Evolutionary conservation across 2,888 invertebrate genomes (phyloP), one percentile per base, ranked within the genome.

Genomic region (Bombylius discolor): DNA sequence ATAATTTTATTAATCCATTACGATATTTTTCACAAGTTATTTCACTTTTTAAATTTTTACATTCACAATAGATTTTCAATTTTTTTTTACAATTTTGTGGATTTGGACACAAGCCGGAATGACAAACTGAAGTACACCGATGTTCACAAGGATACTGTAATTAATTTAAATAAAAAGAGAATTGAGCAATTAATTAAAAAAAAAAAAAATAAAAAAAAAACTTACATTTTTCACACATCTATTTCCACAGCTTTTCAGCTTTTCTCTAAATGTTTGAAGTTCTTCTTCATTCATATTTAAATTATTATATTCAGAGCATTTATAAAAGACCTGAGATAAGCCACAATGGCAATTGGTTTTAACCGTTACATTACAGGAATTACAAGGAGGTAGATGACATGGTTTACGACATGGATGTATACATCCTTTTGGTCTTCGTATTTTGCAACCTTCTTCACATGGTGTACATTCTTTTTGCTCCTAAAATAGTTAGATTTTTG

Each of bases 301-400:
- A 4, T 73, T 68, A 1, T 79, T 77, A 70, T 86, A 81, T 63
- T 87, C 83, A 44, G 73, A 74, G 67, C 96, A 96, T 39, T 82
- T 79, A 54, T 89, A 78, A 64, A 88, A 86, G 5, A 88, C 76
- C 61, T 86, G 83, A 54, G 83, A 84, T 6, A 90, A 76, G 0
- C 84, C 84, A 68, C 96, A 96, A 68, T 94, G 89, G 64, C 96
- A 96, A 44, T 81, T 77, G 51, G 85, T 69, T 64, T 85, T 78
- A 34, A 89, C 77, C 62, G 82, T 76, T 55, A 81, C 78, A 48
- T 79, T 79, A 69, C 96, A 96, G 0, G 85, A 82, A 1, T 81
- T 81, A 67, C 95, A 96, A 0, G 77, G 74, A 0, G 83, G 84
- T 3, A 84, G 81, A 71, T 89, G 89, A 65, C 89, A 90, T 0